Percentiles rank a stretch among this genome's conserved stretches.
These are phyloP conservation scores for Himalopsyche tibetana DNA, from an alignment of 2,888 invertebrate species.

Conservation along the genomic window DNA sequence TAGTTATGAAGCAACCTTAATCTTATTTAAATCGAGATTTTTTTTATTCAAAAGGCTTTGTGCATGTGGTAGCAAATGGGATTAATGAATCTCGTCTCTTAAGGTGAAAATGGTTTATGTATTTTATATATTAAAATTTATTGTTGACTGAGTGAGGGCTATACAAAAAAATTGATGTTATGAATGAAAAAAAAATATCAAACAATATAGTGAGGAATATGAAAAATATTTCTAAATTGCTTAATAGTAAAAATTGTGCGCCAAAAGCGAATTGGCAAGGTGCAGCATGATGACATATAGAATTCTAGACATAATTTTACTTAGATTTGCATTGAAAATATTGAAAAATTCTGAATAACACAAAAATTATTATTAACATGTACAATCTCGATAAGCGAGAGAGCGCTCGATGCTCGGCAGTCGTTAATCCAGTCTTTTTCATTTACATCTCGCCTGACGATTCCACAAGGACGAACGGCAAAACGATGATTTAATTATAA, in stretches of 20 bases:
- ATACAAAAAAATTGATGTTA: conserved; percentile 14
- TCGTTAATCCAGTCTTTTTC: conserved; percentile 64
- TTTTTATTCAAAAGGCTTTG: not conserved
- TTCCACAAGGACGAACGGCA: not conserved
- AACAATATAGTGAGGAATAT: not conserved
- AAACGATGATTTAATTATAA: not conserved
- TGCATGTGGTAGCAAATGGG: not conserved
- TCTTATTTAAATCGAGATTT: not conserved
- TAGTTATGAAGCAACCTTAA: not conserved
- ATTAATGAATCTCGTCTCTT: not conserved
- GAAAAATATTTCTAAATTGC: conserved; percentile 3
- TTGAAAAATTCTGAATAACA: conserved; percentile 6
- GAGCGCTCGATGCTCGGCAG: conserved; percentile 52
- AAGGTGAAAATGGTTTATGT: too few species aligned
- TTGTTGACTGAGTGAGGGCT: conserved; percentile 12
- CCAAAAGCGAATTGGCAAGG: conserved; percentile 43
- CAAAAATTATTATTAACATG: conserved; percentile 9
- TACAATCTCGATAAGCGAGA: conserved; percentile 51
- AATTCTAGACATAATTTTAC: conserved; percentile 25
- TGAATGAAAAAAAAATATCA: too few species aligned
- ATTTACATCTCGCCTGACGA: conserved; percentile 42
- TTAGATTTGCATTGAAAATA: conserved; percentile 9
- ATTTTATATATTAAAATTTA: not conserved
- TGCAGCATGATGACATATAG: not conserved
- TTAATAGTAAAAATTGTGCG: conserved; percentile 37